A percentile compares a stretch with the other conserved stretches of the same genome.
phyloP scores from a whole-genome alignment of 2,888 invertebrate genomes.

The Pilophorus perplexus region DNA sequence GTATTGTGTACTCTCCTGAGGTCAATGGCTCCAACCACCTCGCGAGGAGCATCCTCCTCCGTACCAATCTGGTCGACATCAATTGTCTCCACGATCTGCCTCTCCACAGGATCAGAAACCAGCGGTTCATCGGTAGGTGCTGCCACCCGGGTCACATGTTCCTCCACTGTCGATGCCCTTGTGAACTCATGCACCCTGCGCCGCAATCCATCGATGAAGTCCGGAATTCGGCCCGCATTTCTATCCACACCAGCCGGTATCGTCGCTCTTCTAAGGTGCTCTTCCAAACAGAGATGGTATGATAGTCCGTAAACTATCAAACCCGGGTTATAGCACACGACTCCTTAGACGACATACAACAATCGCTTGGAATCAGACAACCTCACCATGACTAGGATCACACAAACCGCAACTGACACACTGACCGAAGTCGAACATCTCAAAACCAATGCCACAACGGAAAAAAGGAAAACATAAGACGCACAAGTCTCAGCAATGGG shows the following conservation, averaged over 20 bases:
- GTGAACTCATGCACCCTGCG: no score
- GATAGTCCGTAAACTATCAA: neutral
- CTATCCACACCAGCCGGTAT: neutral
- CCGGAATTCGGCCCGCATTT: neutral
- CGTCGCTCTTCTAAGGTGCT: neutral
- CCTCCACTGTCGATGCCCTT: no score
- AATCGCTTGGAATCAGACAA: neutral
- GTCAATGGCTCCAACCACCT: no score
- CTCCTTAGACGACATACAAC: neutral
- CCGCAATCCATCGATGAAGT: no score
- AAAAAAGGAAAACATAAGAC: neutral
- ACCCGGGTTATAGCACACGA: neutral
- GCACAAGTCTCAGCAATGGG: neutral
- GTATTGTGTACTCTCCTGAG: no score
- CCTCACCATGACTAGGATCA: neutral
- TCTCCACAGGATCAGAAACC: no score
- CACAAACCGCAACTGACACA: neutral
- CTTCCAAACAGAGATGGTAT: neutral
- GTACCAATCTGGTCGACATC: no score
- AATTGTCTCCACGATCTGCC: no score
- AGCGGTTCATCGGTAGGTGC: no score
- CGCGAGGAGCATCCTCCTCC: no score
- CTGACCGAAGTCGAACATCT: neutral
- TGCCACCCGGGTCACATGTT: no score
- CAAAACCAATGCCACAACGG: neutral